A percentile compares a stretch with the other conserved stretches of the same genome.
Evolutionary conservation across 1,140 invertebrate species (phyloP).

Genomic region (Brachionus asplanchnoidis): DNA sequence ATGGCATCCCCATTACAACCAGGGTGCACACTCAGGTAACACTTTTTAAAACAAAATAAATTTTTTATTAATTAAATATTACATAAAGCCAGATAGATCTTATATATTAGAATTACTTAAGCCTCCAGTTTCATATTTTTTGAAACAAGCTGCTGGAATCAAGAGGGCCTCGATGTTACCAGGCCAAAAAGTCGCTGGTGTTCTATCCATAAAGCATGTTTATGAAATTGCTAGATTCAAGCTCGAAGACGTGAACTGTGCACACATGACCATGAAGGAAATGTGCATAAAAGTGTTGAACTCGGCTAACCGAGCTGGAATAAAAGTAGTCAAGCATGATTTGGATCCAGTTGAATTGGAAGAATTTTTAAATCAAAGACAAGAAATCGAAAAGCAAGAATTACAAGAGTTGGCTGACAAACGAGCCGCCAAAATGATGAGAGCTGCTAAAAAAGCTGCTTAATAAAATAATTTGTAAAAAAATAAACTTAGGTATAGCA

Average conservation of each 20-base stretch:
- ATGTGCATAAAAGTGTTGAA: conserved; percentile 75
- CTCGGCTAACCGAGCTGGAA: conserved; percentile 71
- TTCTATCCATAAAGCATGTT: conserved; percentile 87
- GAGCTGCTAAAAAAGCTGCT: conserved; percentile 57
- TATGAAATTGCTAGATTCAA: conserved; percentile 98
- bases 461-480: background rate
- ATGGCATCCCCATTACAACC: conserved; percentile 81
- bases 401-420: conserved; percentile 73
- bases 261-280: conserved; percentile 58
- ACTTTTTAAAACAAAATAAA: background rate
- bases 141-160: conserved; percentile 90
- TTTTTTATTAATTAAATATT: conserved; percentile 42
- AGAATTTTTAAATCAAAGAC: conserved; percentile 74
- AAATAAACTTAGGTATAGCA: background rate
- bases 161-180: conserved; percentile 72
- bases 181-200: conserved; percentile 76
- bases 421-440: conserved; percentile 84
- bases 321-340: conserved; percentile 72
- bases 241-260: conserved; percentile 67
- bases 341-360: conserved; percentile 76
- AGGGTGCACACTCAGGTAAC: conserved; percentile 68
- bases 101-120: conserved; percentile 76
- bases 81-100: conserved; percentile 68
- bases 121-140: conserved; percentile 77
- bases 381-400: conserved; percentile 68